phyloP scores from a whole-genome alignment of 2,113 vertebrate genomes.

The Clarias batrachus region DNA sequence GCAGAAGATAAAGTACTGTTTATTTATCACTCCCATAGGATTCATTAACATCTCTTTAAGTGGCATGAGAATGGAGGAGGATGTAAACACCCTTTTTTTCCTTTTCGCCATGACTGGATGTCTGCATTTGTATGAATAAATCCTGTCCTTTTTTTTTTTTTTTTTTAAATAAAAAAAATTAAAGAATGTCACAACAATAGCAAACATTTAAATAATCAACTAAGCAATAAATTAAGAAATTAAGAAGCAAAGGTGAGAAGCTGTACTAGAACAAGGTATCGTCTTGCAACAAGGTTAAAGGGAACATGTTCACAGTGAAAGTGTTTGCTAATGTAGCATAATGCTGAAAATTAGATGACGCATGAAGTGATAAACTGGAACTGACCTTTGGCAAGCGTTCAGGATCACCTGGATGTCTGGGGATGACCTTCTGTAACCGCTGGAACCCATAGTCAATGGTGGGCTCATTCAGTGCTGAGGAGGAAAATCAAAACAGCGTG shows the following conservation, averaged over 20 bases:
- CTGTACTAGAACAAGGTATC: background rate
- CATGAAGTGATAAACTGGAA: background rate
- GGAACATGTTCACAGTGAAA: background rate
- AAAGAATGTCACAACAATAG: too few species aligned
- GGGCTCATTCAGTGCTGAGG: conserved; percentile 90
- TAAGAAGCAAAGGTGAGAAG: background rate
- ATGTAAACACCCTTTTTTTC: conserved; percentile 28
- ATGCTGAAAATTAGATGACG: background rate
- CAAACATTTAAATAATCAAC: background rate
- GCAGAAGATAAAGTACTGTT: conserved; percentile 89
- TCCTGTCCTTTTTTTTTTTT: background rate
- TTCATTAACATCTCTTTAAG: conserved; percentile 84
- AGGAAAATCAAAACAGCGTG: conserved; percentile 61
- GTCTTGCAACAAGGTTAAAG: background rate
- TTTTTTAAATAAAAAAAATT: too few species aligned
- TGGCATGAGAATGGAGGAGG: conserved; percentile 65
- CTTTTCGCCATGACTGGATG: conserved; percentile 13
- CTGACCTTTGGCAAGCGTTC: conserved; percentile 96
- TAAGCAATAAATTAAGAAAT: background rate
- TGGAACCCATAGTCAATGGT: conserved; percentile 98
- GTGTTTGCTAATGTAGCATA: background rate
- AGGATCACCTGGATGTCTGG: conserved; percentile 93
- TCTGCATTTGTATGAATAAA: background rate
- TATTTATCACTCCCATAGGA: conserved; percentile 88
- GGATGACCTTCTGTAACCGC: conserved; percentile 97